Percentiles rank a stretch among this genome's conserved stretches.
Evolutionary conservation across 2,113 vertebrate species (phyloP).

Genomic region (Paradisaea rubra): DNA sequence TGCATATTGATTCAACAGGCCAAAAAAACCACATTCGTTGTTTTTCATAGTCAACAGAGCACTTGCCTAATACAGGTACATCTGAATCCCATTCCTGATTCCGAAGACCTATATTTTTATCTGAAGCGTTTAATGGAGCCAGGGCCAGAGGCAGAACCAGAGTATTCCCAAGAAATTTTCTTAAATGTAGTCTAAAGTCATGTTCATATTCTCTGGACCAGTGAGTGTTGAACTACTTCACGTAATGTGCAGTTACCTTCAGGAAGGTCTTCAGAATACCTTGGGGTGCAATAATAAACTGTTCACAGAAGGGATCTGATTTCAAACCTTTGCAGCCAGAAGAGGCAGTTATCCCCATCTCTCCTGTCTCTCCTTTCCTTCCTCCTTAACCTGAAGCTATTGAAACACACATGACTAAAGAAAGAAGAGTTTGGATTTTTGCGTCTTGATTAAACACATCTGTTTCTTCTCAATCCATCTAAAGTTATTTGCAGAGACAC

Average conservation of each 20-base stretch:
- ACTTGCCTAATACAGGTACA: not conserved
- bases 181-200: not conserved
- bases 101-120: not conserved
- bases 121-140: not conserved
- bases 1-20: not conserved
- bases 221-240: not conserved
- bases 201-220: not conserved
- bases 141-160: not conserved
- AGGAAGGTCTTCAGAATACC: not conserved
- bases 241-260: not conserved
- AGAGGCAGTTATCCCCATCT: not conserved
- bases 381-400: not conserved
- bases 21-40: not conserved
- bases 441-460: not conserved
- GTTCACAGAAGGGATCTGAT: not conserved
- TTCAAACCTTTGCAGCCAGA: not conserved
- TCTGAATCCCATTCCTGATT: not conserved
- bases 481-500: not conserved
- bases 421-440: not conserved
- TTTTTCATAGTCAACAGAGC: not conserved
- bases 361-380: not conserved
- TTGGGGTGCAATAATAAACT: not conserved
- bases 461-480: not conserved
- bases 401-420: not conserved
- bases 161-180: not conserved